Evolutionary conservation across 2,113 vertebrate species (phyloP).

Genomic region (Lipotes vexillifer): DNA sequence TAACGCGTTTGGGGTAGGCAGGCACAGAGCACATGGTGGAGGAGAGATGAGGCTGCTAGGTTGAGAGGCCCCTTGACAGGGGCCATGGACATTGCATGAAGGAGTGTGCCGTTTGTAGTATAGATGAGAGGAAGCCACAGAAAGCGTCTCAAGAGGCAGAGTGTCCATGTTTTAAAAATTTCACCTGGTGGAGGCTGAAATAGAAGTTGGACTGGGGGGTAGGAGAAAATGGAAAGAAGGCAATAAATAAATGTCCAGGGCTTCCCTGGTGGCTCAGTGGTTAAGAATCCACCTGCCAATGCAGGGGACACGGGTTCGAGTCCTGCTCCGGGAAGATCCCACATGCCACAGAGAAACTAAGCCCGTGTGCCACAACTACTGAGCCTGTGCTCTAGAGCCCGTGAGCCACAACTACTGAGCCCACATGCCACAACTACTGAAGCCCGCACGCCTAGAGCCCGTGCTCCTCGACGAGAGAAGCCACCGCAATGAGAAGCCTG

Average conservation of each 20-base stretch:
- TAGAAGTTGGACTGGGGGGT: background rate
- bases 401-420: too few relatives aligned
- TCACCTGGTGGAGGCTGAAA: background rate
- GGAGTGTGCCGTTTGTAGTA: background rate
- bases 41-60: background rate
- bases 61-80: background rate
- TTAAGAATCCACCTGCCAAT: too few relatives aligned
- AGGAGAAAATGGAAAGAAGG: background rate
- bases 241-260: background rate
- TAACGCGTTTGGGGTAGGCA: rapidly evolving
- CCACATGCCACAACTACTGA: too few relatives aligned
- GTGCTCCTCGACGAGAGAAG: too few relatives aligned
- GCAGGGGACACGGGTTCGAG: too few relatives aligned
- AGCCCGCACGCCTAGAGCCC: too few relatives aligned
- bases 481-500: too few relatives aligned
- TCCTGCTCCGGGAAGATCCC: too few relatives aligned
- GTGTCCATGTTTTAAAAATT: background rate
- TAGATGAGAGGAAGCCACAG: background rate
- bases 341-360: too few relatives aligned
- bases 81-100: background rate
- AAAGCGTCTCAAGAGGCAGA: background rate
- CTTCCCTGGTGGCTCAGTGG: too few relatives aligned
- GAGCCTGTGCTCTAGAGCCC: too few relatives aligned
- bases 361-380: too few relatives aligned
- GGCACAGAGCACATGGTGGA: background rate